Conservation (phyloP, 2,113 vertebrate genomes). For the Leuciscus idus region DNA sequence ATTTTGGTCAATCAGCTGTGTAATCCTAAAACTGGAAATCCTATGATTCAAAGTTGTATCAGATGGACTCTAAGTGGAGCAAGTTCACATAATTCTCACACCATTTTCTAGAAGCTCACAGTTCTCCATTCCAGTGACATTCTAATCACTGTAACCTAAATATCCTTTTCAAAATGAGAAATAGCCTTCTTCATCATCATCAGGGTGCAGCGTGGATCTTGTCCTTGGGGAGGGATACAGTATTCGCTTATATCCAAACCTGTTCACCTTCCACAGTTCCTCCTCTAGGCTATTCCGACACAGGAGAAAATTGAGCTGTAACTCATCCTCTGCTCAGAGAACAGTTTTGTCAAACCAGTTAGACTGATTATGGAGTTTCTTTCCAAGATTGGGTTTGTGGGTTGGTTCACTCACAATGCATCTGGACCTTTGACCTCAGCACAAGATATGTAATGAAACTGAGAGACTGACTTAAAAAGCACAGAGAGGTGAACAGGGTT, state of each 20-base stretch:
- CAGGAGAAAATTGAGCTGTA: constrained; percentile 62
- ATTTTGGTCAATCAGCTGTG: neutral
- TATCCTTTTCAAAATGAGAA: constrained; percentile 47
- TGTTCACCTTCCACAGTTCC: constrained; percentile 49
- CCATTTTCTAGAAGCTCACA: neutral
- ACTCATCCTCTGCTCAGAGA: constrained; percentile 52
- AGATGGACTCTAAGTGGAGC: neutral
- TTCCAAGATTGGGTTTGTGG: constrained; percentile 44
- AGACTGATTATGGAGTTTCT: constrained; percentile 54
- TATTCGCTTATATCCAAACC: constrained; percentile 53
- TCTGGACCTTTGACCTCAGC: constrained; percentile 39
- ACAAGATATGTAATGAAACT: constrained; percentile 16
- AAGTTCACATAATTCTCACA: neutral
- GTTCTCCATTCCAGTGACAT: constrained; percentile 19
- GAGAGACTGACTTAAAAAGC: constrained; percentile 20
- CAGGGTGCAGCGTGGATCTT: constrained; percentile 39
- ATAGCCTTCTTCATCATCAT: constrained; percentile 55
- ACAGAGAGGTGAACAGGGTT: neutral
- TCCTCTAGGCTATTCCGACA: constrained; percentile 50
- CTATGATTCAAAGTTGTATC: neutral
- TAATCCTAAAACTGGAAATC: neutral
- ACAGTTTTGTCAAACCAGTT: constrained; percentile 54
- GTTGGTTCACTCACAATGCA: constrained; percentile 31
- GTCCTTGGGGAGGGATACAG: constrained; percentile 55
- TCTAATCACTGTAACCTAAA: constrained; percentile 33